Base-by-base conservation (phyloP, 1,140 invertebrate genomes). In the Brachionus manjavacas region DNA sequence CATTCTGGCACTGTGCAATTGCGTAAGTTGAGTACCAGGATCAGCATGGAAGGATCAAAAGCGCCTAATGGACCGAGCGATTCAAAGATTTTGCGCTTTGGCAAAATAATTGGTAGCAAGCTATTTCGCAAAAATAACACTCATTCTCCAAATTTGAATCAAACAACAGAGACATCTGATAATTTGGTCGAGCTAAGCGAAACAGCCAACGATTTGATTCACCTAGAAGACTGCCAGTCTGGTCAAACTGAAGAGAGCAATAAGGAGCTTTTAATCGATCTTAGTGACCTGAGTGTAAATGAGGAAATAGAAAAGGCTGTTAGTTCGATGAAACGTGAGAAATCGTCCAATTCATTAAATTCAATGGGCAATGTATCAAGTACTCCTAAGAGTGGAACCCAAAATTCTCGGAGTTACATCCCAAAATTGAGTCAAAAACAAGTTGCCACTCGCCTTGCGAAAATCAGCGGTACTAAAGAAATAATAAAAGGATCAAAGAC, bases 311-410 rank as follows among this genome's bases (percentile, higher is more conserved):
- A 2, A 14, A 68, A 68, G 23, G 16, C 2, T 8, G n/a, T 9
- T 3, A 20, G 25, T 28, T 31, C 25, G 0, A 68, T 68, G 12
- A 68, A 31, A 14, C 68, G 68, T 41, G 68, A 72, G 20, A 72
- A 72, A 20, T 72, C 68, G 14, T 72, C 68, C 9, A 43, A 41
- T 41, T 72, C 68, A 6, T 72, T 72, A 72, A 72, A 72, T 72
- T 72, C 68, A 72, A 72, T 72, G 68, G 16, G 12, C 16, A 72
- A 72, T 41, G 16, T 16, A 7, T 11, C 68, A 14, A 72, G 31
- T 7, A 16, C 9, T n/a, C 9, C n/a, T 16, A 72, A 41, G n/a
- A 41, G 14, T 41, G 31, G n/a, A n/a, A n/a, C n/a, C n/a, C n/a
- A n/a, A n/a, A n/a, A n/a, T n/a, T 41, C 8, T 39, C 31, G 46